phyloP scores from a whole-genome alignment of 2,797 vertebrate genomes.

The Pseudomugil gertrudae region DNA sequence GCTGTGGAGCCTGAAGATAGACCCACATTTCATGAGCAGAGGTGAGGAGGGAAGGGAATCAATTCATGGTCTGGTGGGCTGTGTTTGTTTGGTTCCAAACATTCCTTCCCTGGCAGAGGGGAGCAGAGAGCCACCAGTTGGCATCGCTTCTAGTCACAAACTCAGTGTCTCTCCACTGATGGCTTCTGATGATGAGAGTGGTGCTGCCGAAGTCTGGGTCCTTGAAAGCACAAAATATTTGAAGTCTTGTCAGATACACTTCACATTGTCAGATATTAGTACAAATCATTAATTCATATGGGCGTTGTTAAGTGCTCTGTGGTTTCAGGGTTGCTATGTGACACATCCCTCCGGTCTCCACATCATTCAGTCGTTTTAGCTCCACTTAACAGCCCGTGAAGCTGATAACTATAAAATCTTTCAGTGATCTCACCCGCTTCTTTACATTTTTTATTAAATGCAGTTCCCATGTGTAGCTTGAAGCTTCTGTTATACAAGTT shows the following conservation, averaged over 20 bases:
- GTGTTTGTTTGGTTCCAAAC: conserved; percentile 72
- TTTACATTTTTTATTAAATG: not conserved
- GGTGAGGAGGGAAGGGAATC: conserved; percentile 35
- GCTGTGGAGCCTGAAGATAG: conserved; percentile 57
- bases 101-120: conserved; percentile 68
- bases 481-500: not conserved
- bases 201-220: conserved; percentile 87
- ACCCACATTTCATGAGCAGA: conserved; percentile 54
- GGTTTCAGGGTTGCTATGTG: not conserved
- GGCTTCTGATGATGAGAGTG: conserved; percentile 88
- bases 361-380: not conserved
- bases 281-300: not conserved
- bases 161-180: conserved; percentile 87
- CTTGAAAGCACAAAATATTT: conserved; percentile 69
- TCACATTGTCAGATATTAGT: not conserved
- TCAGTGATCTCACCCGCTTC: not conserved
- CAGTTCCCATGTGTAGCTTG: not conserved
- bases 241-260: conserved; percentile 15
- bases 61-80: conserved; percentile 72
- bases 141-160: conserved; percentile 33
- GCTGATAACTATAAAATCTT: not conserved
- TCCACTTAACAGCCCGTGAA: not conserved
- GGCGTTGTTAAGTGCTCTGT: not conserved
- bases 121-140: conserved; percentile 61
- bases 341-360: not conserved